These are phyloP conservation scores for Acronicta aceris DNA, from an alignment of 2,888 invertebrate genomes.

Conservation along the genomic window DNA sequence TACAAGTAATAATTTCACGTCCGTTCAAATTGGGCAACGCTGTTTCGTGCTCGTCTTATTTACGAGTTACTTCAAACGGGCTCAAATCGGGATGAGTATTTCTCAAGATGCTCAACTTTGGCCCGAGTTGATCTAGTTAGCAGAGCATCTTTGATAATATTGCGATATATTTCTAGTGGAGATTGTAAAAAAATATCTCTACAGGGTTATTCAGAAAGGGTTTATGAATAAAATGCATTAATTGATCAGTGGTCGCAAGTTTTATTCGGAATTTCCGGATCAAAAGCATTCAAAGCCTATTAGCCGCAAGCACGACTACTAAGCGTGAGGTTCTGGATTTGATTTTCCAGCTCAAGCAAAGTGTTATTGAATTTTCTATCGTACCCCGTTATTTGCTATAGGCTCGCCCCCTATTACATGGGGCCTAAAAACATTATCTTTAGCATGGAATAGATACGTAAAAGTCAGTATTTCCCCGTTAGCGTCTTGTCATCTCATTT, in stretches of 20 bases:
- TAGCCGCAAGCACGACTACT: no score
- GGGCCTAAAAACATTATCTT: no score
- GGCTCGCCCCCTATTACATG: no score
- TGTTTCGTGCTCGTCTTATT: constrained; percentile 37
- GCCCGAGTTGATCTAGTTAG: constrained; percentile 24
- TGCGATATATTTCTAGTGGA: neutral
- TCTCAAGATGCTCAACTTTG: constrained; percentile 48
- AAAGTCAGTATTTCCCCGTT: constrained; percentile 12
- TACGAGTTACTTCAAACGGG: constrained; percentile 38
- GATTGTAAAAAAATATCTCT: neutral
- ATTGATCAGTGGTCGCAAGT: no score
- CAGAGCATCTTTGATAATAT: constrained; percentile 12
- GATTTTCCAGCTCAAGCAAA: no score
- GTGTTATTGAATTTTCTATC: no score
- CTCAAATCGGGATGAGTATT: constrained; percentile 47
- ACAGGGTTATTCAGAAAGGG: no score
- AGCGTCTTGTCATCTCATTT: constrained; percentile 21
- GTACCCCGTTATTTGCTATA: no score
- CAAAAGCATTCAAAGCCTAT: no score
- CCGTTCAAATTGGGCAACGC: constrained; percentile 36
- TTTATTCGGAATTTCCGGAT: no score
- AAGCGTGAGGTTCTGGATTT: no score
- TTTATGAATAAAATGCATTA: no score
- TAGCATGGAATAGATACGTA: neutral
- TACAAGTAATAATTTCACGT: constrained; percentile 40